Evolutionary conservation across 1,140 invertebrate species (phyloP).

Genomic region (Steinernema feltiae): DNA sequence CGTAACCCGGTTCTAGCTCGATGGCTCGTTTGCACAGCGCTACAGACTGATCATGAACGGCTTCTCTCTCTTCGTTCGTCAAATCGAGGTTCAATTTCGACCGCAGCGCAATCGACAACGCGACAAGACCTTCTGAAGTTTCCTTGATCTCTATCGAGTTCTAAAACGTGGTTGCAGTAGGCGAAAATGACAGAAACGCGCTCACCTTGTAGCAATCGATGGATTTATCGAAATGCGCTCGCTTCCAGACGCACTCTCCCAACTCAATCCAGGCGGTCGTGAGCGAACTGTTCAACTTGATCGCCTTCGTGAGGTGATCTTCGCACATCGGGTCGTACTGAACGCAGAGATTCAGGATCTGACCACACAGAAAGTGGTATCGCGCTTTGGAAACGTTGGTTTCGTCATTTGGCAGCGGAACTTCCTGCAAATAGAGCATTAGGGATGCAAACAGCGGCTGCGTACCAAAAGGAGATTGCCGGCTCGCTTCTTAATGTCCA

Average conservation of each 20-base stretch:
- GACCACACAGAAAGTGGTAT: slow-evolving; percentile 6
- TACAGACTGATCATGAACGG: background rate
- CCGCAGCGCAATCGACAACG: background rate
- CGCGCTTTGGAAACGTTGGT: background rate
- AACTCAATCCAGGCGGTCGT: background rate
- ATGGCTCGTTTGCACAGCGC: background rate
- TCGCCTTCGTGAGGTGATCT: background rate
- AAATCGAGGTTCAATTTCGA: background rate
- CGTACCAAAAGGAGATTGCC: background rate
- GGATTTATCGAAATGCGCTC: background rate
- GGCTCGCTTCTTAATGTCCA: slow-evolving; percentile 1
- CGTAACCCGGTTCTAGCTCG: background rate
- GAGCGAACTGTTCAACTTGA: background rate
- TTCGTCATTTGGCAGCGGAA: background rate
- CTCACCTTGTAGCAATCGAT: slow-evolving; percentile 2
- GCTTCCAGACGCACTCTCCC: slow-evolving; percentile 3
- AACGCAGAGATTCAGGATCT: slow-evolving; percentile 6
- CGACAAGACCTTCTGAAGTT: background rate
- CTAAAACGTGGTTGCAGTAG: background rate
- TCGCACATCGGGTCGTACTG: slow-evolving; percentile 5
- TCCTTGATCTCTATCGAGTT: background rate
- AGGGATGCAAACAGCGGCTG: background rate
- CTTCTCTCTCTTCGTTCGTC: background rate
- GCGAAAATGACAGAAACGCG: background rate
- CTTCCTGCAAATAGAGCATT: background rate